Evolutionary conservation across 2,113 vertebrate species (phyloP).

Genomic region (Polypterus senegalus): DNA sequence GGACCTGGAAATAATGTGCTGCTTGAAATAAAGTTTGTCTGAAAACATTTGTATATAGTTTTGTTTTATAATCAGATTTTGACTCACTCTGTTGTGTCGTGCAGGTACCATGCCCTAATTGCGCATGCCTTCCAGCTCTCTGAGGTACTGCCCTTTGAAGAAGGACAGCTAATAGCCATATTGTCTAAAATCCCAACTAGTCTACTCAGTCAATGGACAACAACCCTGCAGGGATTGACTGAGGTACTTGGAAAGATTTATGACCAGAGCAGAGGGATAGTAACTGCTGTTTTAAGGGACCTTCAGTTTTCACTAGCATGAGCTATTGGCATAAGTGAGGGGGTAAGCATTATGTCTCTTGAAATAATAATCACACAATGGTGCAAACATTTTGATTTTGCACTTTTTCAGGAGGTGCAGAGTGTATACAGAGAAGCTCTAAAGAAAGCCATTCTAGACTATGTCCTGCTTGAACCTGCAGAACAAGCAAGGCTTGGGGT

Average conservation of each 20-base stretch:
- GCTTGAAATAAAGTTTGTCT: too few species aligned
- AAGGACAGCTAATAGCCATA: conserved; percentile 15
- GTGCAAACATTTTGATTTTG: conserved; percentile 23
- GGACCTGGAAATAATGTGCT: too few species aligned
- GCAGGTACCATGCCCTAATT: conserved; percentile 30
- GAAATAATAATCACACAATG: too few species aligned
- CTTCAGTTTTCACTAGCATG: not conserved
- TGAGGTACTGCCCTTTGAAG: not conserved
- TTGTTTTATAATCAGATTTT: too few species aligned
- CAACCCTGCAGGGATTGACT: conserved; percentile 15
- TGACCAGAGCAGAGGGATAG: not conserved
- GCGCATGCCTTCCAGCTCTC: conserved; percentile 14
- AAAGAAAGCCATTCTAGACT: conserved; percentile 31
- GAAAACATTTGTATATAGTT: too few species aligned
- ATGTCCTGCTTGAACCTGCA: conserved; percentile 30
- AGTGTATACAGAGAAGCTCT: conserved; percentile 35
- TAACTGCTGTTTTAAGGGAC: not conserved
- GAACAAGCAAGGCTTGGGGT: conserved; percentile 30
- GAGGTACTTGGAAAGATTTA: conserved; percentile 31
- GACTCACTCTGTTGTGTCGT: conserved; percentile 25
- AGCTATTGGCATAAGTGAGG: too few species aligned
- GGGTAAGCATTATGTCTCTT: too few species aligned
- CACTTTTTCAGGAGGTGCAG: conserved; percentile 39
- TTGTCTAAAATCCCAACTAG: conserved; percentile 1
- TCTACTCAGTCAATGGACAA: not conserved